These are phyloP conservation scores for Liparis tanakae DNA, from an alignment of 2,797 vertebrate genomes.

Conservation along the genomic window DNA sequence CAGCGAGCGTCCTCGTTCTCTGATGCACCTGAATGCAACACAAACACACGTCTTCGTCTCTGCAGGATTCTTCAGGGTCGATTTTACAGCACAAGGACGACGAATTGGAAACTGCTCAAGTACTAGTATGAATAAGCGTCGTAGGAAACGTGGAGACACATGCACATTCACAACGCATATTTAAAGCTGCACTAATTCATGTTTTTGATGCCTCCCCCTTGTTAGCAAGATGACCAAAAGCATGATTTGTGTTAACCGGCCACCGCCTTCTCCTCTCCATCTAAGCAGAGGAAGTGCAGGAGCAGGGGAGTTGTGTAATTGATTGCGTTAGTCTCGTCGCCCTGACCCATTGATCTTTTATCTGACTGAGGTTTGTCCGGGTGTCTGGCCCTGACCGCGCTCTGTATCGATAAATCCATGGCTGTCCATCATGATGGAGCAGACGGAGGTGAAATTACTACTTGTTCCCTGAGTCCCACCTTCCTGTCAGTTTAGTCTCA, in stretches of 20 bases:
- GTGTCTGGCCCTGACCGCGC: no score
- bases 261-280: background rate
- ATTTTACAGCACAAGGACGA: background rate
- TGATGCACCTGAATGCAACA: slow-evolving; percentile 23
- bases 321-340: background rate
- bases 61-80: slow-evolving; percentile 5
- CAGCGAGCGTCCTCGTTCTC: slow-evolving; percentile 19
- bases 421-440: background rate
- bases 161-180: background rate
- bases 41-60: slow-evolving; percentile 30
- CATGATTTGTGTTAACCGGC: background rate
- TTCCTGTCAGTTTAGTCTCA: background rate
- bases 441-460: background rate
- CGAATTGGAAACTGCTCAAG: background rate
- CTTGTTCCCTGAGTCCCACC: background rate
- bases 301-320: background rate
- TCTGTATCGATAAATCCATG: background rate
- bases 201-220: background rate
- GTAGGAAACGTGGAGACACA: background rate
- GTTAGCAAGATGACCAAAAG: background rate
- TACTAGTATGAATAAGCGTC: background rate
- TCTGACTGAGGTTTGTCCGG: background rate
- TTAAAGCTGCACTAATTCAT: background rate
- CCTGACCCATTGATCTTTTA: background rate
- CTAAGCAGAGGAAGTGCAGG: background rate